phyloP scores from a whole-genome alignment of 2,113 vertebrate species.

The Peromyscus maniculatus region DNA sequence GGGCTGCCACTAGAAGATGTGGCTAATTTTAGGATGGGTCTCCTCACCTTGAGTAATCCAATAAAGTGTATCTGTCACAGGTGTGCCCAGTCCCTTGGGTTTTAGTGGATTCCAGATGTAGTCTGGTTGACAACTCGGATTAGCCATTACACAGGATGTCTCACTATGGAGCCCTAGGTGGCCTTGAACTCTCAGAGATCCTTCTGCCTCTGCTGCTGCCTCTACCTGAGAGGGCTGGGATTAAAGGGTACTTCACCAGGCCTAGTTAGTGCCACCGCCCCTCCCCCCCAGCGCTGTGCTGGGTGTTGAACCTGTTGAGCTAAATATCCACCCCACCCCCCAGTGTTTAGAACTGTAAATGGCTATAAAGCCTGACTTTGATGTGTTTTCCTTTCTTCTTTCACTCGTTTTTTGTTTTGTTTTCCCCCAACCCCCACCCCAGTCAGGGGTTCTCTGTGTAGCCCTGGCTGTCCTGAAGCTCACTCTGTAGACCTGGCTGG shows the following conservation, averaged over 20 bases:
- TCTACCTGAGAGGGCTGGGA: not conserved
- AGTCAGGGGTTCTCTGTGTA: not conserved
- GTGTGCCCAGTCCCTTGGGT: not conserved
- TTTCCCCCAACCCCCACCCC: not conserved
- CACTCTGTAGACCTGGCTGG: not conserved
- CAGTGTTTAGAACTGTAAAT: not conserved
- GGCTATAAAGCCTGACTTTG: not conserved
- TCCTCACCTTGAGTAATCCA: not conserved
- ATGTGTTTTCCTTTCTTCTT: not conserved
- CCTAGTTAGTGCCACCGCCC: not conserved
- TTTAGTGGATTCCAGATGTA: not conserved
- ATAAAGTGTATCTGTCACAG: not conserved
- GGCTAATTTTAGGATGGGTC: not conserved
- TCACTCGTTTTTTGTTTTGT: not conserved
- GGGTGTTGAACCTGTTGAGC: not conserved
- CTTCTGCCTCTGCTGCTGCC: not conserved
- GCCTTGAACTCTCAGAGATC: not conserved
- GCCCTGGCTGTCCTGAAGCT: not conserved
- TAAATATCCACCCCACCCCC: not conserved
- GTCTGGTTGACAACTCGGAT: not conserved
- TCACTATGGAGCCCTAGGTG: not conserved
- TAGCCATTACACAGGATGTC: not conserved
- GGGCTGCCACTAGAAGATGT: not conserved
- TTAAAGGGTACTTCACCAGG: not conserved
- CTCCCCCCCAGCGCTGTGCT: not conserved